Conservation (phyloP, 2,888 invertebrate genomes). For the Drosophila antonietae region DNA sequence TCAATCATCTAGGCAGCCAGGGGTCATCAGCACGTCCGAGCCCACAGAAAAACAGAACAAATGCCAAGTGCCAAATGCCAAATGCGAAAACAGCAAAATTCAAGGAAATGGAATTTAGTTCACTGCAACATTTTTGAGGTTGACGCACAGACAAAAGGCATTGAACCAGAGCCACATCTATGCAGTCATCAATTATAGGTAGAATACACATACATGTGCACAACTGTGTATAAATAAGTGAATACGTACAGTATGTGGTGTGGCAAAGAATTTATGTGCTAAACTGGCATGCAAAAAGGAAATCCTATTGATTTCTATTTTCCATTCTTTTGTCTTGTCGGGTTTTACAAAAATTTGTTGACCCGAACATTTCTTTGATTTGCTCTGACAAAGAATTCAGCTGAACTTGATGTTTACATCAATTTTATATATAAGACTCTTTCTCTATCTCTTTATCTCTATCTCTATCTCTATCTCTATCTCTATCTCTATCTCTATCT, state of each 20-base stretch:
- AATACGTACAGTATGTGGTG: background rate
- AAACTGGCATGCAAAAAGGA: slow-evolving; percentile 1
- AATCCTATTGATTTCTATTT: background rate
- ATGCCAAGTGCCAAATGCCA: slow-evolving; percentile 22
- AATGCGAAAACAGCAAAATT: slow-evolving; percentile 37
- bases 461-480: too few relatives aligned
- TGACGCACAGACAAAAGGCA: slow-evolving; percentile 43
- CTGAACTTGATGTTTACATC: background rate
- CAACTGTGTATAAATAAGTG: background rate
- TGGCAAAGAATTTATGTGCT: background rate
- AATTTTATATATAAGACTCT: too few relatives aligned
- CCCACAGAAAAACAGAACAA: slow-evolving; percentile 13
- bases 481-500: too few relatives aligned
- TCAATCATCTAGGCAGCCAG: slow-evolving; percentile 52
- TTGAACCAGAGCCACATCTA: slow-evolving; percentile 17
- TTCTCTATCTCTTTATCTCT: too few relatives aligned
- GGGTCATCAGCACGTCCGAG: background rate
- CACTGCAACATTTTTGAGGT: slow-evolving; percentile 51
- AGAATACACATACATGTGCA: background rate
- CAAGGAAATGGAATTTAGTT: slow-evolving; percentile 36
- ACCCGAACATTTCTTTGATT: background rate
- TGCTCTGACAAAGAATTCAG: background rate
- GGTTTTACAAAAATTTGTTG: background rate
- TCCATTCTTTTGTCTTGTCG: background rate
- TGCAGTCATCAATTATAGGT: slow-evolving; percentile 53